phyloP scores from a whole-genome alignment of 1,140 invertebrate species.

The Caerostris extrusa region DNA sequence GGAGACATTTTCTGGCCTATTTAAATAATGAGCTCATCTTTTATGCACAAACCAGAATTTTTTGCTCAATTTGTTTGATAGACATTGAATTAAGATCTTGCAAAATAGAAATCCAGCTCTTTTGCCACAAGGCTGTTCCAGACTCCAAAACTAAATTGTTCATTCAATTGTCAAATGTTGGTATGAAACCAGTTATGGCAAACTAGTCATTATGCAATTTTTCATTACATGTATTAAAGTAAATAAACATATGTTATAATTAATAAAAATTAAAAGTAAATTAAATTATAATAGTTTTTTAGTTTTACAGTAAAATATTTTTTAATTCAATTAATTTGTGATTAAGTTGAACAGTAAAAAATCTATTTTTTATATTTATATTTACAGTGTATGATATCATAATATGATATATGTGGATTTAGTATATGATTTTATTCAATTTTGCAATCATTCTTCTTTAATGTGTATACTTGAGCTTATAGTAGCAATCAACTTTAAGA shows the following conservation, averaged over 20 bases:
- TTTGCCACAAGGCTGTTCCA: too few species aligned
- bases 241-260: too few species aligned
- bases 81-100: too few species aligned
- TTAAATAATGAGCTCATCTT: too few species aligned
- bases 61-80: too few species aligned
- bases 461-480: background rate
- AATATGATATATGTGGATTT: background rate
- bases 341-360: background rate
- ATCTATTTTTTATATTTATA: background rate
- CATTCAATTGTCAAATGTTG: too few species aligned
- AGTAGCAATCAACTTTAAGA: background rate
- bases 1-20: too few species aligned
- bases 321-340: background rate
- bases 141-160: too few species aligned
- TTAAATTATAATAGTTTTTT: background rate
- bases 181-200: too few species aligned
- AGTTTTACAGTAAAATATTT: background rate
- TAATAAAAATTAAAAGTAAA: background rate
- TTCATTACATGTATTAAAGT: background rate
- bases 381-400: background rate
- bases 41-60: too few species aligned
- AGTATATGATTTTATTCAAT: background rate
- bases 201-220: too few species aligned
- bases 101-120: too few species aligned
- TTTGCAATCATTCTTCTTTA: slow-evolving; percentile 10